These are phyloP conservation scores for Himantopus leucocephalus DNA, from an alignment of 2,113 vertebrate species.

Conservation along the genomic window DNA sequence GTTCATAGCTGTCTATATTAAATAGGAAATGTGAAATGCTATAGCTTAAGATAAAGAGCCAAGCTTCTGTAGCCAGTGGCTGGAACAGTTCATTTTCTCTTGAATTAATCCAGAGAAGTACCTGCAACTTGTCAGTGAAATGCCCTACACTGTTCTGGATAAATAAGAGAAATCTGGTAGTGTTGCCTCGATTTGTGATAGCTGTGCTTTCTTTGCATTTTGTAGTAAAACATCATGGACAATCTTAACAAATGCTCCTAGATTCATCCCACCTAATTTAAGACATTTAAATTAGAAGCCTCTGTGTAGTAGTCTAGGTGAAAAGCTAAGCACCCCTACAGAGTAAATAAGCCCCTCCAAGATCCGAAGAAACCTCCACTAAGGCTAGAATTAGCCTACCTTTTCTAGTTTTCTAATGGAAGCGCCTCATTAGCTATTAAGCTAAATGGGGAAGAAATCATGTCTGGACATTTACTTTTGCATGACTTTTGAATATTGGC, in stretches of 20 bases:
- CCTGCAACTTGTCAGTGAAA: neutral
- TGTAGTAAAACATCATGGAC: neutral
- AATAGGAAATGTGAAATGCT: neutral
- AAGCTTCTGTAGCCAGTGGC: neutral
- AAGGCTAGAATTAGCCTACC: neutral
- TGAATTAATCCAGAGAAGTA: neutral
- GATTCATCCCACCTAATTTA: neutral
- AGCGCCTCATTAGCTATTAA: neutral
- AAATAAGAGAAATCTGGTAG: neutral
- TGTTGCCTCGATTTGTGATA: neutral
- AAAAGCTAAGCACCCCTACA: neutral
- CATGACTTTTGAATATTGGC: neutral
- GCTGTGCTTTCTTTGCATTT: neutral
- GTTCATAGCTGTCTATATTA: neutral
- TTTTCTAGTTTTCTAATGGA: neutral
- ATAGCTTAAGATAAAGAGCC: neutral
- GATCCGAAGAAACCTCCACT: neutral
- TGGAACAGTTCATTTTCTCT: neutral
- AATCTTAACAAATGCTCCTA: neutral
- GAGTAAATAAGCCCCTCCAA: neutral
- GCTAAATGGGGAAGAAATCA: neutral
- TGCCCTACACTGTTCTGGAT: neutral
- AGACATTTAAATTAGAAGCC: neutral
- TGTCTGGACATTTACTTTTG: neutral
- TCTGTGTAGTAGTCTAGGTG: neutral